Conservation (phyloP, 2,113 vertebrate genomes). For the Fregetta grallaria region DNA sequence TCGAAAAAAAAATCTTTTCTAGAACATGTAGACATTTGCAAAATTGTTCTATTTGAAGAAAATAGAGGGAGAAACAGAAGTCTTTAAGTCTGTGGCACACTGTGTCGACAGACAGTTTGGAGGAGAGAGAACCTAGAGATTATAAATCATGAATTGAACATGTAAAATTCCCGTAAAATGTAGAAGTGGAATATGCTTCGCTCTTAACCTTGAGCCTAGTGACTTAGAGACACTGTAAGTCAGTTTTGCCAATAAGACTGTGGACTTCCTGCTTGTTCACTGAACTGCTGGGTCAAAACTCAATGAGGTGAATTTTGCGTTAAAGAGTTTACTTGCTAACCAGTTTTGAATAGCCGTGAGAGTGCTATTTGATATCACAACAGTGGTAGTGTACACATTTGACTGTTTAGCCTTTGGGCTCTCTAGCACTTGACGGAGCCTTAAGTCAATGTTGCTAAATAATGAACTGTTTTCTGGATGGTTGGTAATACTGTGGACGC, state of each 20-base stretch:
- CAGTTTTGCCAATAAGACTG: slow-evolving; percentile 88
- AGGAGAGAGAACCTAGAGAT: slow-evolving; percentile 89
- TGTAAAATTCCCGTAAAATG: slow-evolving; percentile 89
- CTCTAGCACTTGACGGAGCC: slow-evolving; percentile 59
- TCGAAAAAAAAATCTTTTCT: slow-evolving; percentile 81
- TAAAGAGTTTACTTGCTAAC: slow-evolving; percentile 78
- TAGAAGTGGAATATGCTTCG: slow-evolving; percentile 88
- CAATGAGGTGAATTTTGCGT: slow-evolving; percentile 84
- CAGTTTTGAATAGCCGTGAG: slow-evolving; percentile 70
- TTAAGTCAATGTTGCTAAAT: slow-evolving; percentile 71
- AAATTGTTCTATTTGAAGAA: slow-evolving; percentile 88
- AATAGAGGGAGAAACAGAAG: slow-evolving; percentile 91
- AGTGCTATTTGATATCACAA: slow-evolving; percentile 59
- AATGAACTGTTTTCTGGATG: slow-evolving; percentile 77
- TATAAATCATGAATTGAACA: slow-evolving; percentile 91
- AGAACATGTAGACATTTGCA: slow-evolving; percentile 88
- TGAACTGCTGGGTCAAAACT: slow-evolving; percentile 88
- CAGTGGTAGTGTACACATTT: slow-evolving; percentile 67
- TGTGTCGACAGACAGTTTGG: slow-evolving; percentile 86
- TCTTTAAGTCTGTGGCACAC: slow-evolving; percentile 86
- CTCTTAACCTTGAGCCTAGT: slow-evolving; percentile 88
- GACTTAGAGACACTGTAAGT: slow-evolving; percentile 89
- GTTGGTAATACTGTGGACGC: slow-evolving; percentile 65
- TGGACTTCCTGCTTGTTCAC: slow-evolving; percentile 84
- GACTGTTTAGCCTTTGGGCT: slow-evolving; percentile 66